A percentile compares a stretch with the other conserved stretches of the same genome.
Evolutionary conservation across 2,113 vertebrate genomes (phyloP).

Genomic region (Hiodon alosoides): DNA sequence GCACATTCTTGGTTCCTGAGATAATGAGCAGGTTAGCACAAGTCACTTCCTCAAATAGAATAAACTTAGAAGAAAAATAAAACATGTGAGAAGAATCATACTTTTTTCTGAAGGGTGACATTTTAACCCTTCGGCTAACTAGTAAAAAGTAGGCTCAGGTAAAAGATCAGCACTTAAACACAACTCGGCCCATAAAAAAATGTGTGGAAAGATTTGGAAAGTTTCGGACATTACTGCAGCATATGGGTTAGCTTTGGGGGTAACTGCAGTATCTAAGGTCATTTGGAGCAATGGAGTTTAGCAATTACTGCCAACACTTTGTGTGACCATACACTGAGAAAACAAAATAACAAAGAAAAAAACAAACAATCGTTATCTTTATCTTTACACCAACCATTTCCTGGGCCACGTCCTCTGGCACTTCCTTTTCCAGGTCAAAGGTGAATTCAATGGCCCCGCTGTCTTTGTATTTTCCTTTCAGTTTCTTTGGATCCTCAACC

Average conservation of each 20-base stretch:
- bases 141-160: no score
- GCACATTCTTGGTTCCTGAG: constrained; percentile 29
- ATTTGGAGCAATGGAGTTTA: no score
- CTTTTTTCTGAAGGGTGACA: no score
- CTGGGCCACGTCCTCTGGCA: constrained; percentile 87
- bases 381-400: constrained; percentile 76
- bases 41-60: not conserved
- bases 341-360: not conserved
- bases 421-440: constrained; percentile 88
- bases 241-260: no score
- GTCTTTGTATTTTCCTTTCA: constrained; percentile 95
- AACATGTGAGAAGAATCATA: no score
- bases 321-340: not conserved
- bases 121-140: no score
- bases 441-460: constrained; percentile 91
- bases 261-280: no score
- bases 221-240: no score
- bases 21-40: constrained; percentile 24
- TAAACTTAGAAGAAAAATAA: not conserved
- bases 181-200: no score
- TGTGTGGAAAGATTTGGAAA: no score
- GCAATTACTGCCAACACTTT: no score
- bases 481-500: constrained; percentile 94
- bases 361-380: not conserved
- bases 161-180: no score